These are phyloP conservation scores for Andrena chrysosceles DNA, from an alignment of 2,888 invertebrate genomes.

Conservation along the genomic window DNA sequence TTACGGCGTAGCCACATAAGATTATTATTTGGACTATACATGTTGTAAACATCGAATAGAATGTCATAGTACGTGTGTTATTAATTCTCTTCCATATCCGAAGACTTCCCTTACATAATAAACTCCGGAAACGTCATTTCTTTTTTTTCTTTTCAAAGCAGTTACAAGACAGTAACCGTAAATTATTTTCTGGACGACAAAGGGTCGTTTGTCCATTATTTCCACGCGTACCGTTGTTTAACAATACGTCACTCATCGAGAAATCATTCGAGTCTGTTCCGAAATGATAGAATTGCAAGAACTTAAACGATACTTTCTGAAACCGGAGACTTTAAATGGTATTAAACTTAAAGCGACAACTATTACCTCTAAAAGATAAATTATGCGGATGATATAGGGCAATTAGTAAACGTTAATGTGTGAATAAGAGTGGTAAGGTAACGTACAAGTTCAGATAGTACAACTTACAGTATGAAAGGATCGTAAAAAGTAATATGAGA, in stretches of 20 bases:
- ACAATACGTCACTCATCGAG: constrained; percentile 43
- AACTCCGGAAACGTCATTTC: constrained; percentile 39
- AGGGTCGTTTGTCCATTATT: constrained; percentile 30
- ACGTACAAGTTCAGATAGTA: constrained; percentile 53
- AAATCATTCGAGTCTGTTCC: constrained; percentile 37
- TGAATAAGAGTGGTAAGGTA: constrained; percentile 56
- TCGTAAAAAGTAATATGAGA: constrained; percentile 46
- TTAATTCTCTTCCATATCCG: constrained; percentile 45
- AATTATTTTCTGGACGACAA: constrained; percentile 48
- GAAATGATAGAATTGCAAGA: constrained; percentile 22
- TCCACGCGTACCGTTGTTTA: constrained; percentile 27
- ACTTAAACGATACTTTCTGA: constrained; percentile 47
- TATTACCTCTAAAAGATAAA: constrained; percentile 59
- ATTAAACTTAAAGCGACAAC: constrained; percentile 51
- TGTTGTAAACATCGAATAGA: constrained; percentile 56
- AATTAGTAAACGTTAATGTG: constrained; percentile 51
- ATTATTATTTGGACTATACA: constrained; percentile 63
- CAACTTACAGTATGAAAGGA: constrained; percentile 53
- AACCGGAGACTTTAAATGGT: constrained; percentile 33
- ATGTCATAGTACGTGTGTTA: constrained; percentile 54
- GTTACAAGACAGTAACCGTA: constrained; percentile 32
- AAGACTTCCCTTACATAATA: constrained; percentile 54
- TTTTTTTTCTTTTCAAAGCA: constrained; percentile 36
- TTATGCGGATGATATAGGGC: constrained; percentile 50
- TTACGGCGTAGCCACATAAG: constrained; percentile 50